Evolutionary conservation across 37 sponge, comb jelly and placozoan species (phyloP), one percentile per base, ranked within the genome.

Genomic region (Beroe ovata): DNA sequence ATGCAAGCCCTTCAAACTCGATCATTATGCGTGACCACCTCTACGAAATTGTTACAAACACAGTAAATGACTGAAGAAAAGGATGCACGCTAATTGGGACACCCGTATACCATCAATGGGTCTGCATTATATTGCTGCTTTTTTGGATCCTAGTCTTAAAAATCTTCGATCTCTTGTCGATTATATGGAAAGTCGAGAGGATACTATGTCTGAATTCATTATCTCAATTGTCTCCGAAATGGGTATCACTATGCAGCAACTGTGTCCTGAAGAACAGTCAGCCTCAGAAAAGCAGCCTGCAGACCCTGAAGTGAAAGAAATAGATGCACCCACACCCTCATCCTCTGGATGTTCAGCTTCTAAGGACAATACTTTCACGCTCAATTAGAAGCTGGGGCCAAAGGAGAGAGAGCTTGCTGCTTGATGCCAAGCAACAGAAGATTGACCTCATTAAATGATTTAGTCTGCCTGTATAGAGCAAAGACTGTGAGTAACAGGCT

Each of bases 221-320:
- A 58, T 58, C 59, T 58, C 59, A 58, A 58, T 58, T 58, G 16
- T 58, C 59, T 19, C 59, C 16, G 59, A 58, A 58, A 58, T 58
- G 59, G 59, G 59, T 58, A 58, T 58, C 16, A 58, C 59, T 58
- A 58, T 58, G 59, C 11, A 58, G 59, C 59, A 58, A 16, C 59
- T 58, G 59, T 58, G 59, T 58, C 59, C 59, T 58, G 59, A 58
- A n/a, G n/a, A n/a, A n/a, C n/a, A n/a, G n/a, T n/a, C n/a, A n/a
- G n/a, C n/a, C n/a, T n/a, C n/a, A n/a, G n/a, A n/a, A n/a, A n/a
- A n/a, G n/a, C n/a, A n/a, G n/a, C n/a, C n/a, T n/a, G n/a, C n/a
- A n/a, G n/a, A n/a, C n/a, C n/a, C n/a, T n/a, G n/a, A n/a, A n/a
- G n/a, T n/a, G n/a, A n/a, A n/a, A n/a, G n/a, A n/a, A n/a, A n/a